phyloP scores from a whole-genome alignment of 1,140 invertebrate species.

The Lasioglossum albipes region DNA sequence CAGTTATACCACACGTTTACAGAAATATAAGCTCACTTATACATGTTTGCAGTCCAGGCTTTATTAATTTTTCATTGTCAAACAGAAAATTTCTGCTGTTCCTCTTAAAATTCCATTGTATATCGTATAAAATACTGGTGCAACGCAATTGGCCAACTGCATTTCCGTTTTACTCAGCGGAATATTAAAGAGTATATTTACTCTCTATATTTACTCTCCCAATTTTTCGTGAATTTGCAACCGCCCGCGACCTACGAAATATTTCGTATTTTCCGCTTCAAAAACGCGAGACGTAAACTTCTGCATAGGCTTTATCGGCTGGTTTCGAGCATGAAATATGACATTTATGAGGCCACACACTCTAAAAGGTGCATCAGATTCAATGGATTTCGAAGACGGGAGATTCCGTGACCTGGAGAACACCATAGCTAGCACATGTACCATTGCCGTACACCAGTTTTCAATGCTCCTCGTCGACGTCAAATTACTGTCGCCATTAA shows the following conservation, averaged over 20 bases:
- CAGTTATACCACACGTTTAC: too few species aligned
- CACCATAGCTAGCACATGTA: not conserved
- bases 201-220: not conserved
- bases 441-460: not conserved
- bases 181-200: not conserved
- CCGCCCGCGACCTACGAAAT: not conserved
- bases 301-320: conserved; percentile 1
- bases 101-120: too few species aligned
- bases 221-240: not conserved
- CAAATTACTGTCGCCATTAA: not conserved
- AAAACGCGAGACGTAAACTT: not conserved
- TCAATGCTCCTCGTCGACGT: too few species aligned
- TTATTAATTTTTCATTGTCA: not conserved
- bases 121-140: not conserved
- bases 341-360: not conserved
- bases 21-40: too few species aligned
- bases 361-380: not conserved
- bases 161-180: not conserved
- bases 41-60: too few species aligned
- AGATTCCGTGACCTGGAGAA: not conserved
- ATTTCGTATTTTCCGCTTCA: not conserved
- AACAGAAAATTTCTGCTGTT: not conserved
- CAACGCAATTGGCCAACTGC: not conserved
- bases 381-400: conserved; percentile 10
- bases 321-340: not conserved